These are phyloP conservation scores for Hedychridium roseum DNA, from an alignment of 2,888 invertebrate species.

Conservation along the genomic window DNA sequence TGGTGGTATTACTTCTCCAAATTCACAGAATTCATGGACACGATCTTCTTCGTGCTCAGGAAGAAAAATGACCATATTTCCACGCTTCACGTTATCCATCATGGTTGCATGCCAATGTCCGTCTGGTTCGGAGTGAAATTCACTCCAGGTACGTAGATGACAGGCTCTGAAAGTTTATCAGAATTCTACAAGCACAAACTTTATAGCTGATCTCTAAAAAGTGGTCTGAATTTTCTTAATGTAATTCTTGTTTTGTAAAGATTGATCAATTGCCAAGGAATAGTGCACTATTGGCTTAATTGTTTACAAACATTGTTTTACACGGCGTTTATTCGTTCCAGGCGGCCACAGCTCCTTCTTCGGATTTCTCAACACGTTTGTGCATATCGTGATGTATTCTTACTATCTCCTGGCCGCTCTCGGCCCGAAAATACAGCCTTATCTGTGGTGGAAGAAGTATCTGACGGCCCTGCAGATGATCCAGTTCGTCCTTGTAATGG, in stretches of 20 bases:
- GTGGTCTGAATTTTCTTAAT: too few species aligned
- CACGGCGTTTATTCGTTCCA: too few species aligned
- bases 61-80: slow-evolving; percentile 94
- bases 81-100: slow-evolving; percentile 92
- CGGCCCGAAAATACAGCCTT: slow-evolving; percentile 86
- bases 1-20: slow-evolving; percentile 97
- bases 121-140: slow-evolving; percentile 93
- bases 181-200: too few species aligned
- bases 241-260: too few species aligned
- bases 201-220: too few species aligned
- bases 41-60: slow-evolving; percentile 92
- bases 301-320: too few species aligned
- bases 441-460: slow-evolving; percentile 96
- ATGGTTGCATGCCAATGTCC: slow-evolving; percentile 93
- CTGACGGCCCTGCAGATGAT: slow-evolving; percentile 91
- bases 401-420: slow-evolving; percentile 91
- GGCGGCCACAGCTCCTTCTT: slow-evolving; percentile 95
- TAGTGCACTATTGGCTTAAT: too few species aligned
- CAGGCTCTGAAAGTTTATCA: too few species aligned
- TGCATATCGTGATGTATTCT: slow-evolving; percentile 94
- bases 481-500: slow-evolving; percentile 87
- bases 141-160: slow-evolving; percentile 81
- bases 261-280: too few species aligned
- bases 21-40: slow-evolving; percentile 93
- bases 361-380: slow-evolving; percentile 91